These are phyloP conservation scores for Typhlomys cinereus DNA, from an alignment of 2,113 vertebrate genomes.

Conservation along the genomic window DNA sequence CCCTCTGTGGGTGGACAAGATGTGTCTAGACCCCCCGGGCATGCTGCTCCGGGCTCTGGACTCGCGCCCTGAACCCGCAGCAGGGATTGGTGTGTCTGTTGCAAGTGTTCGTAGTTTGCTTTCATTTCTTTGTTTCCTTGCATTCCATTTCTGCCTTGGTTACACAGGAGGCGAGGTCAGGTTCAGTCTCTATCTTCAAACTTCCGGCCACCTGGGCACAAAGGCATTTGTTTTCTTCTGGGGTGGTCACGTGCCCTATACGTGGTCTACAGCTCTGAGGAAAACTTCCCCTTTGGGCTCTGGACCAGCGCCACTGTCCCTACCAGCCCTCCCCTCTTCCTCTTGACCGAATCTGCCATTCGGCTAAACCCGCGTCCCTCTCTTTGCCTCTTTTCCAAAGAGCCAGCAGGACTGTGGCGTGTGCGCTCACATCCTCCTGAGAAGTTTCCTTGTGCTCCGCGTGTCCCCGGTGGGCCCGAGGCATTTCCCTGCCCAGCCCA, in stretches of 20 bases:
- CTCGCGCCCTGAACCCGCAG: neutral
- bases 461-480: constrained; percentile 66
- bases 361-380: neutral
- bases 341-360: neutral
- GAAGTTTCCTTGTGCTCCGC: constrained; percentile 10
- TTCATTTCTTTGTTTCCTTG: constrained; percentile 37
- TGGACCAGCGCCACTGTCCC: neutral
- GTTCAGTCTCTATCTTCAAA: neutral
- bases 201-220: neutral
- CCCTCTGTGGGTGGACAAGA: constrained; percentile 53
- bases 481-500: constrained; percentile 11
- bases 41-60: accelerated
- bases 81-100: neutral
- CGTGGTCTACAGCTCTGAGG: neutral
- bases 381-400: constrained; percentile 36
- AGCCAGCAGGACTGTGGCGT: constrained; percentile 53
- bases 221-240: neutral
- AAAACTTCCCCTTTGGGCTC: neutral
- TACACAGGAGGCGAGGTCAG: constrained; percentile 21
- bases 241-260: neutral
- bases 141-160: constrained; percentile 69
- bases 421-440: constrained; percentile 51
- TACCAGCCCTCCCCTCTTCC: neutral
- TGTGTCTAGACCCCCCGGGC: neutral
- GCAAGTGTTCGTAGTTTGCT: constrained; percentile 43